phyloP scores from a whole-genome alignment of 2,113 vertebrate genomes.

The Pseudorhombus dupliciocellatus region DNA sequence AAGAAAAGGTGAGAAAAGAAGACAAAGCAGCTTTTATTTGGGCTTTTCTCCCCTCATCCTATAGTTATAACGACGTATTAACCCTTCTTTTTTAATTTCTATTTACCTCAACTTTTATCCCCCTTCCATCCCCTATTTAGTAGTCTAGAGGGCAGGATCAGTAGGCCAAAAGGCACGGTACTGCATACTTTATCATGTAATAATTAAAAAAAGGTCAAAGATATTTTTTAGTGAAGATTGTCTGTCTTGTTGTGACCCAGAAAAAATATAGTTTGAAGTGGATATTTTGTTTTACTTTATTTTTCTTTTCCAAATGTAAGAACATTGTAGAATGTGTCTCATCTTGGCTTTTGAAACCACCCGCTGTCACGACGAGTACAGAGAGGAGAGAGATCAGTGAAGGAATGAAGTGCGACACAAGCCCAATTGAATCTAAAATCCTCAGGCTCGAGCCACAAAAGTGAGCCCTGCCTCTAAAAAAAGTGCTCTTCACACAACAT shows the following conservation, averaged over 20 bases:
- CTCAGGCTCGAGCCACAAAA: constrained; percentile 23
- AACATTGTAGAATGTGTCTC: constrained; percentile 64
- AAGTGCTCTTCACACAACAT: constrained; percentile 52
- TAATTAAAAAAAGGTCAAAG: constrained; percentile 67
- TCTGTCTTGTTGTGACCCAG: constrained; percentile 78
- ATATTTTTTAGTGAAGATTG: constrained; percentile 70
- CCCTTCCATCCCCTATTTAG: constrained; percentile 58
- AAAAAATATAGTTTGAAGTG: constrained; percentile 82
- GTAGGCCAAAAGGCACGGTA: constrained; percentile 79
- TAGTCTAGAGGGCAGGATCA: constrained; percentile 76
- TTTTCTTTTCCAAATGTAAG: constrained; percentile 74
- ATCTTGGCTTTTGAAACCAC: constrained; percentile 56
- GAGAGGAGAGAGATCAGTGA: constrained; percentile 60
- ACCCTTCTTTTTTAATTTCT: constrained; percentile 57
- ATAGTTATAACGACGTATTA: constrained; percentile 74
- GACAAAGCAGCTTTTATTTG: constrained; percentile 78
- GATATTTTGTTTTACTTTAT: constrained; percentile 71
- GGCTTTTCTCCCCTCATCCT: constrained; percentile 64
- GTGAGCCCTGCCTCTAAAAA: constrained; percentile 29
- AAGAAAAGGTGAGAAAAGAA: constrained; percentile 62
- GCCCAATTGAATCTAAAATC: constrained; percentile 20
- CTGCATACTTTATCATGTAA: constrained; percentile 79
- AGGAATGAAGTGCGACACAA: constrained; percentile 61
- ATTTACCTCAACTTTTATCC: constrained; percentile 64
- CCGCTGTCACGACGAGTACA: constrained; percentile 31